Base-by-base conservation (phyloP, 2,113 vertebrate species). In the Pampusana beccarii region DNA sequence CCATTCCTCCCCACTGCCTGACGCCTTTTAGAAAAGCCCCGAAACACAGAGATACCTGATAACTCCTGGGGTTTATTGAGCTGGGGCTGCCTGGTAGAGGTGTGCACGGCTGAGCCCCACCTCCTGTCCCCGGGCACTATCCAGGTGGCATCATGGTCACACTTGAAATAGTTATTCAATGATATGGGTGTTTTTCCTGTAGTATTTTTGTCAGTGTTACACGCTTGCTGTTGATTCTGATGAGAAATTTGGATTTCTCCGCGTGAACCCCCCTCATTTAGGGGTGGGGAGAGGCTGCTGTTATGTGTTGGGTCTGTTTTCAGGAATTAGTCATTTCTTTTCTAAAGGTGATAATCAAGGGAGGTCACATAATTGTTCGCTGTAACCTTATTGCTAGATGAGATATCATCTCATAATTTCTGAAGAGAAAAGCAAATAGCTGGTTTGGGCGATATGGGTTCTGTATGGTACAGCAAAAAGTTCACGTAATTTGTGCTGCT, bases 81-180 rank as follows among this genome's bases (percentile, higher is more conserved):
- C 70, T 54, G 65, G 46, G 40, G 34, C 24, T 84, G 54, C 54
- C 44, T 15, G 56, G 28, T 14, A 29, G 2, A 14, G 42, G 44
- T 2, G n/a, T 14, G 61, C 61, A 11, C 0, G 3, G 60, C n/a
- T 8, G 66, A 28, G n/a, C 31, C 38, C 6, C n/a, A 65, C 8
- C 53, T 57, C 57, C n/a, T 33, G 29, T 26, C 23, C 83, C 5
- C 1, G 56, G 54, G 16, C 33, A 15, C 65, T 14, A 0, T 4
- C 21, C n/a, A 19, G 64, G 36, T 21, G 46, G 25, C 72, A n/a
- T 14, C 51, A 0, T 1, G 20, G 29, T 40, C 51, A 11, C 19
- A 1, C 36, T n/a, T 40, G 60, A 65, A 48, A 9, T 1, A 25
- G 24, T 31, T 72, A 10, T 19, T 79, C 36, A 3, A 0, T 0